phyloP scores from a whole-genome alignment of 1,140 invertebrate species.

The Euglossa dilemma region DNA sequence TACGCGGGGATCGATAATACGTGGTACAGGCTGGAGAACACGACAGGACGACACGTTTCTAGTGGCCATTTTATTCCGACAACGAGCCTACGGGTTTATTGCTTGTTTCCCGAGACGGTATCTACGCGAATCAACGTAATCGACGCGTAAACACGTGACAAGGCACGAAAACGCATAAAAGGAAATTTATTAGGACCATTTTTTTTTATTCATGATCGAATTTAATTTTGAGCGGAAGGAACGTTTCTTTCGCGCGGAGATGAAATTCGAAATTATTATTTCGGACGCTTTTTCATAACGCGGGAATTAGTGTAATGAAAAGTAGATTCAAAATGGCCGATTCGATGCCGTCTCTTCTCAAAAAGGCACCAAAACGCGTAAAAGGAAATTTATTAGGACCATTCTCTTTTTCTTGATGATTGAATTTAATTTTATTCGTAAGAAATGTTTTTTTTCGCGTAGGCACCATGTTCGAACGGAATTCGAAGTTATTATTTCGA shows the following conservation, averaged over 20 bases:
- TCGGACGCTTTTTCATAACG: background rate
- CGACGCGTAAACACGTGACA: constrained; percentile 16
- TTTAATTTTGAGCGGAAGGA: no score
- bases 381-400: constrained; percentile 10
- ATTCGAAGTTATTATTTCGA: background rate
- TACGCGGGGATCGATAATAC: constrained; percentile 44
- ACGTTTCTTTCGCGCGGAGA: no score
- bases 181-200: constrained; percentile 8
- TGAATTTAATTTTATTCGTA: no score
- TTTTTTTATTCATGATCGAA: background rate
- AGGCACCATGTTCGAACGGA: no score
- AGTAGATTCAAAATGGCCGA: no score
- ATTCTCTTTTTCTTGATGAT: background rate
- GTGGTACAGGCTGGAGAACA: constrained; percentile 32
- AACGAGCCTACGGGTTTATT: constrained; percentile 33
- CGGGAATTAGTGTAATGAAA: background rate
- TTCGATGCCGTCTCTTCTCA: no score
- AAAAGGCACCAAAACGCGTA: background rate
- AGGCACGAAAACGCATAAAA: no score
- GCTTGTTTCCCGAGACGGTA: constrained; percentile 23
- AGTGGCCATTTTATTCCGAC: constrained; percentile 35
- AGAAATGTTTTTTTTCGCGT: no score
- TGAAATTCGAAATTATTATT: constrained; percentile 1
- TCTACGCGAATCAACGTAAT: constrained; percentile 38
- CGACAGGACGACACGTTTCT: constrained; percentile 35